Evolutionary conservation across 2,113 vertebrate genomes (phyloP).

Genomic region (Psophia crepitans): DNA sequence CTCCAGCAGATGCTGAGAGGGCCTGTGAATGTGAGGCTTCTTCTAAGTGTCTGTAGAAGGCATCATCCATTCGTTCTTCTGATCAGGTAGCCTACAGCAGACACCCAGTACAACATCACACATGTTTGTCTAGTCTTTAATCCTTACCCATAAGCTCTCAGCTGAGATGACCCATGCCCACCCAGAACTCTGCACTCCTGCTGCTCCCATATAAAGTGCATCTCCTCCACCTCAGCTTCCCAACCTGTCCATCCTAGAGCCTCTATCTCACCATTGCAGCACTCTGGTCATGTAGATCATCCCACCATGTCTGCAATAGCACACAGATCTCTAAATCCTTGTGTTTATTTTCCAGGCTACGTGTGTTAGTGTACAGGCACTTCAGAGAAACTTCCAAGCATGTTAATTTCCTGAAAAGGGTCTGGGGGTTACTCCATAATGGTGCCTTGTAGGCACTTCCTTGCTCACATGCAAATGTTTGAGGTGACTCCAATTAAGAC

Average conservation of each 20-base stretch:
- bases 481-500: background rate
- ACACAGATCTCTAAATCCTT: background rate
- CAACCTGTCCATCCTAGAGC: background rate
- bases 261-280: background rate
- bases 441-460: background rate
- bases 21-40: background rate
- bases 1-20: background rate
- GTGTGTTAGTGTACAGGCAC: background rate
- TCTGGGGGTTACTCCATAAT: background rate
- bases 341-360: background rate
- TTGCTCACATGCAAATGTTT: background rate
- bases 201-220: background rate
- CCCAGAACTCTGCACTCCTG: background rate
- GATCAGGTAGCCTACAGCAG: background rate
- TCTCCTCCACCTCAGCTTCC: background rate
- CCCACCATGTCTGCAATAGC: background rate
- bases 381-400: background rate
- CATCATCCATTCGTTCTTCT: background rate
- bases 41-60: background rate
- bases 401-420: background rate
- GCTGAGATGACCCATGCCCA: accelerated
- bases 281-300: no score
- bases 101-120: background rate
- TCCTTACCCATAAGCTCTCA: no score
- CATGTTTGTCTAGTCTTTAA: background rate